A percentile compares a stretch with the other conserved stretches of the same genome.
phyloP scores from a whole-genome alignment of 1,140 invertebrate genomes.

The Platyscapa corneri region DNA sequence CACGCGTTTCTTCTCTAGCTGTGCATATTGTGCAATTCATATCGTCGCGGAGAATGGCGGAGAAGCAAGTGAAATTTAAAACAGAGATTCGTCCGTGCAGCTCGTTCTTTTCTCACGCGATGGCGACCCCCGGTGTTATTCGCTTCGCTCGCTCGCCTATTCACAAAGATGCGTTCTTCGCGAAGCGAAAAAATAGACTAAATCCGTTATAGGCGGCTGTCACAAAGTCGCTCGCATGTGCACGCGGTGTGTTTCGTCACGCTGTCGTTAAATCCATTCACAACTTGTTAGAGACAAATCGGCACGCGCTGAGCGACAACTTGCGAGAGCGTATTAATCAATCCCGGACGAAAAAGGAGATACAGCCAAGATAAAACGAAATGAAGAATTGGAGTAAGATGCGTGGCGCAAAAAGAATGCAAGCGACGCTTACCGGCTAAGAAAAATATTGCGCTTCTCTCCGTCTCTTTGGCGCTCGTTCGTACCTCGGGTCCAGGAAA shows the following conservation, averaged over 20 bases:
- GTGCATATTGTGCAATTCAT: conserved; percentile 47
- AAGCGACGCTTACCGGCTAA: neutral
- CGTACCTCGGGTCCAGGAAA: neutral
- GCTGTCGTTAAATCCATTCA: conserved; percentile 27
- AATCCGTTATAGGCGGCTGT: neutral
- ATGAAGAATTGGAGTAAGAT: neutral
- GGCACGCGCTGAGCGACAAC: neutral
- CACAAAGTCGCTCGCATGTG: neutral
- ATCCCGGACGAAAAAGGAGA: neutral
- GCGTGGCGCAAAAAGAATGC: neutral
- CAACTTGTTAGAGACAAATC: conserved; percentile 38
- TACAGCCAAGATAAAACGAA: neutral
- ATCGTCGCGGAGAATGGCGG: conserved; percentile 3
- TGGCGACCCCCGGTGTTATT: neutral
- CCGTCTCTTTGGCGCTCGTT: neutral
- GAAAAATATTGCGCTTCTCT: conserved; percentile 31
- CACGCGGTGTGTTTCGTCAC: conserved; percentile 5
- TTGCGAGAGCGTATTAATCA: conserved; percentile 36
- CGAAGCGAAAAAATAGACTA: neutral
- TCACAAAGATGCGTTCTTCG: conserved; percentile 3
- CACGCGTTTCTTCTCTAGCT: neutral
- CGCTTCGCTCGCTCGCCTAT: neutral
- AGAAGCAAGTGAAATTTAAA: conserved; percentile 48
- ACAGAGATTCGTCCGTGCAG: neutral
- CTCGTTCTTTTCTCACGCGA: neutral